These are phyloP conservation scores for Cheilosia vernalis DNA, from an alignment of 2,888 invertebrate genomes.

Conservation along the genomic window DNA sequence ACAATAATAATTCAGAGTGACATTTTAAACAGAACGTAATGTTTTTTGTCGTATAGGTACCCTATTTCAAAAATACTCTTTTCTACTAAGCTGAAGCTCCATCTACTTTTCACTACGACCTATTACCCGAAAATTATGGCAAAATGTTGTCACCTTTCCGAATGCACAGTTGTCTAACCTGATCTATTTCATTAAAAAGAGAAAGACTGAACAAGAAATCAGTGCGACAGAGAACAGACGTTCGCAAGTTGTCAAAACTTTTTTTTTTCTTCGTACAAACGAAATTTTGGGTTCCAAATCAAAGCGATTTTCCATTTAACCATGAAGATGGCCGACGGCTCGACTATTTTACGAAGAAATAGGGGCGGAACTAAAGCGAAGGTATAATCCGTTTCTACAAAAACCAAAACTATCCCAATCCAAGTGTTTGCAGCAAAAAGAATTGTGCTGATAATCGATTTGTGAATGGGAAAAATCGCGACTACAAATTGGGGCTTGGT, in stretches of 20 bases:
- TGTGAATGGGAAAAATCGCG: slow-evolving; percentile 53
- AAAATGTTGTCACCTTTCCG: slow-evolving; percentile 19
- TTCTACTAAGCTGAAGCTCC: slow-evolving; percentile 1
- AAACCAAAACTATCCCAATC: slow-evolving; percentile 63
- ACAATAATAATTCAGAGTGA: too few relatives aligned
- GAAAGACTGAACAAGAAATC: slow-evolving; percentile 55
- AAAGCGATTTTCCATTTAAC: slow-evolving; percentile 77
- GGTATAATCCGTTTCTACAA: slow-evolving; percentile 84
- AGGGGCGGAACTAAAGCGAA: slow-evolving; percentile 95
- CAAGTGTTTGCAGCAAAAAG: neutral
- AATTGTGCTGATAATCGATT: slow-evolving; percentile 57
- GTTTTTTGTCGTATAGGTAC: too few relatives aligned
- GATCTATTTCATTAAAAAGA: slow-evolving; percentile 54
- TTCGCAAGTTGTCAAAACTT: slow-evolving; percentile 54
- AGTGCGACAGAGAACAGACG: slow-evolving; percentile 71
- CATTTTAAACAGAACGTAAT: too few relatives aligned
- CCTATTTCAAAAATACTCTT: too few relatives aligned
- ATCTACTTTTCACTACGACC: slow-evolving; percentile 15
- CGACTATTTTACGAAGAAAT: slow-evolving; percentile 93
- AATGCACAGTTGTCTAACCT: slow-evolving; percentile 65
- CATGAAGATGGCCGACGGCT: slow-evolving; percentile 94
- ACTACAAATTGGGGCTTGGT: slow-evolving; percentile 73
- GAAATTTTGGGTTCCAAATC: slow-evolving; percentile 70
- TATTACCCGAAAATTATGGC: slow-evolving; percentile 34
- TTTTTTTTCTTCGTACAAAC: slow-evolving; percentile 68